phyloP scores from a whole-genome alignment of 2,888 invertebrate genomes.

The Gasteruption jaculator region DNA sequence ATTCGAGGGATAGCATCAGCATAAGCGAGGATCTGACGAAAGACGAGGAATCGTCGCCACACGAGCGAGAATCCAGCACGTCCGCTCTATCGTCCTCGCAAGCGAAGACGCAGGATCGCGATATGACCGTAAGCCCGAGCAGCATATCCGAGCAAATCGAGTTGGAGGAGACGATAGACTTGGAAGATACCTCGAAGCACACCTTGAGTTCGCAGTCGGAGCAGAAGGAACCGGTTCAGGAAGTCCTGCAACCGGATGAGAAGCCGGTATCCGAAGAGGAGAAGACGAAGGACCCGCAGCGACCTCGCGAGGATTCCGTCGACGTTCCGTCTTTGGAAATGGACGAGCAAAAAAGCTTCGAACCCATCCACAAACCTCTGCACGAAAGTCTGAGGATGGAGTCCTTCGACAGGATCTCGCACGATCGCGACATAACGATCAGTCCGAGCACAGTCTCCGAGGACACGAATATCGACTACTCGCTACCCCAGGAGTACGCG shows the following conservation, averaged over 20 bases:
- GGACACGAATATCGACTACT: slow-evolving; percentile 34
- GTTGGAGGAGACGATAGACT: slow-evolving; percentile 33
- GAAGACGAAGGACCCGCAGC: not conserved
- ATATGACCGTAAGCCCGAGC: slow-evolving; percentile 43
- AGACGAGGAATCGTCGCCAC: slow-evolving; percentile 40
- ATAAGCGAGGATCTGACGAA: slow-evolving; percentile 42
- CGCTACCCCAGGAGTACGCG: slow-evolving; percentile 29
- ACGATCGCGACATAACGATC: slow-evolving; percentile 37
- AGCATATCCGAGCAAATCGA: slow-evolving; percentile 45
- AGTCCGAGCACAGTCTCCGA: slow-evolving; percentile 41
- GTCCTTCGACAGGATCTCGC: slow-evolving; percentile 37
- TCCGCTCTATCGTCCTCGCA: slow-evolving; percentile 34
- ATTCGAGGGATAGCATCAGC: slow-evolving; percentile 36
- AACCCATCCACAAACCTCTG: slow-evolving; percentile 30
- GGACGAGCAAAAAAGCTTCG: slow-evolving; percentile 36
- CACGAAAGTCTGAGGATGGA: slow-evolving; percentile 39
- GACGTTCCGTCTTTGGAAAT: slow-evolving; percentile 42
- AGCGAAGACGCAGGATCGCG: slow-evolving; percentile 33
- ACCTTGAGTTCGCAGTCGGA: slow-evolving; percentile 22
- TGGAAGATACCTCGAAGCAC: slow-evolving; percentile 27
- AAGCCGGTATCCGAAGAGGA: too few species aligned
- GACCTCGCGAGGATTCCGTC: slow-evolving; percentile 32
- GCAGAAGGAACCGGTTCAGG: too few species aligned
- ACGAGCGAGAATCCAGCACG: slow-evolving; percentile 36
- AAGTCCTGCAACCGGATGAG: too few species aligned